Percentiles rank a stretch among this genome's conserved stretches.
These are phyloP conservation scores for Mnemiopsis leidyi DNA, from an alignment of 37 sponge, comb jelly and placozoan species.

Conservation along the genomic window DNA sequence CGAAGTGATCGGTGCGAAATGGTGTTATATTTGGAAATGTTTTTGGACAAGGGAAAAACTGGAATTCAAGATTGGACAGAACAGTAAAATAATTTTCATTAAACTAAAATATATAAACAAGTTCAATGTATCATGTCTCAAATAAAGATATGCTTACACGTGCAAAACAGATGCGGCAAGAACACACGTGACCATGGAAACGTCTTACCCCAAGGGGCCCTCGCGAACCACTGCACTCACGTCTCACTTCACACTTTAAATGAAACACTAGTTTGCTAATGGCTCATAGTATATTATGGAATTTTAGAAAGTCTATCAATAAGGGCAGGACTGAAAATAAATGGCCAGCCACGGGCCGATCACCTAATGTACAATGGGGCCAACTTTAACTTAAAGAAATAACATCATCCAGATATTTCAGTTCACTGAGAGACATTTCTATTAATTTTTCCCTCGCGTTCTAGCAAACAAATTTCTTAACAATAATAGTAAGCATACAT, in stretches of 20 bases:
- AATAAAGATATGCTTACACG: not conserved
- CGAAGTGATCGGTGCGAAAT: no score
- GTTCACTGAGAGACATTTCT: not conserved
- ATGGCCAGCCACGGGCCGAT: not conserved
- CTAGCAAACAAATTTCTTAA: not conserved
- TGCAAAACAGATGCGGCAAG: not conserved
- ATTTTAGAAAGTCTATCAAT: not conserved
- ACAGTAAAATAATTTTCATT: constrained; percentile 16
- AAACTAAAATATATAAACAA: constrained; percentile 55
- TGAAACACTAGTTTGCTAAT: not conserved
- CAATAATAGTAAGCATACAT: not conserved
- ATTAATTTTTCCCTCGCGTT: not conserved
- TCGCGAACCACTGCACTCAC: not conserved
- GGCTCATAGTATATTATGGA: not conserved
- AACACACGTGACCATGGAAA: not conserved
- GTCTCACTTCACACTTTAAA: not conserved
- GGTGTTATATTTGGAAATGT: not conserved
- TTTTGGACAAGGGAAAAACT: not conserved
- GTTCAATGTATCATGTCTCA: constrained; percentile 35
- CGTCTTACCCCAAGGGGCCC: not conserved
- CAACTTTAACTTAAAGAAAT: not conserved
- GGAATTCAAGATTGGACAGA: not conserved
- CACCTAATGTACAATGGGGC: no score
- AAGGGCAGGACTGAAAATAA: not conserved
- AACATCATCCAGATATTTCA: not conserved